Evolutionary conservation across 2,888 invertebrate genomes (phyloP).

Genomic region (Chesias legatella): DNA sequence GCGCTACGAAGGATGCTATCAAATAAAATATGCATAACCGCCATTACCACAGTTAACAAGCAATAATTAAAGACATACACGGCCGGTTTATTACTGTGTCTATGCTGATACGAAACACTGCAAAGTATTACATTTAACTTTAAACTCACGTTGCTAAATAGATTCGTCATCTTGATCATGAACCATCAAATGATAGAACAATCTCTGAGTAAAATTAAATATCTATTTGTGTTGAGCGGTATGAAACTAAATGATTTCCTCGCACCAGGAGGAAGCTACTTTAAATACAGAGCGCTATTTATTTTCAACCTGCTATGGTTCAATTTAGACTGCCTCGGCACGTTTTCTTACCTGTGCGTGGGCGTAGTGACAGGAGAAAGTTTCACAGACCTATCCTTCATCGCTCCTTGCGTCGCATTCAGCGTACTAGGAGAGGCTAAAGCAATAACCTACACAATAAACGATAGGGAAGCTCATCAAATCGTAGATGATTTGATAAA

Average conservation of each 20-base stretch:
- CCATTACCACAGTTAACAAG: background rate
- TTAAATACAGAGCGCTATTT: conserved; percentile 3
- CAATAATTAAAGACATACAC: background rate
- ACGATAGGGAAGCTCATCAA: conserved; percentile 3
- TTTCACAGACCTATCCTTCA: conserved; percentile 21
- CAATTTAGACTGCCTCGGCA: conserved; percentile 16
- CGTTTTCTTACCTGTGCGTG: conserved; percentile 1
- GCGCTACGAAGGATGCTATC: background rate
- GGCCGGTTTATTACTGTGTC: no score
- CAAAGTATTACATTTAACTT: no score
- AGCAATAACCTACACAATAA: conserved; percentile 6
- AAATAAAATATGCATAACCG: conserved; percentile 3
- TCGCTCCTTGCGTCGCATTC: conserved; percentile 18
- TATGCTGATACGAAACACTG: no score
- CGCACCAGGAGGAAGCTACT: background rate
- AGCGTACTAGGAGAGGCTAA: conserved; percentile 4
- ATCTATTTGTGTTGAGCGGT: conserved; percentile 12
- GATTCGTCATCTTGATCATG: background rate
- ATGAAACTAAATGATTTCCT: conserved; percentile 10
- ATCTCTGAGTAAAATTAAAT: conserved; percentile 7
- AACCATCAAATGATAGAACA: conserved; percentile 3
- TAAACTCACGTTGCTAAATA: no score
- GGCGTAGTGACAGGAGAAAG: conserved; percentile 13
- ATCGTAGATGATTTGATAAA: conserved; percentile 8
- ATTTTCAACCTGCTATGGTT: conserved; percentile 11